phyloP scores from a whole-genome alignment of 2,113 vertebrate species.

The Zosterops japonicus region DNA sequence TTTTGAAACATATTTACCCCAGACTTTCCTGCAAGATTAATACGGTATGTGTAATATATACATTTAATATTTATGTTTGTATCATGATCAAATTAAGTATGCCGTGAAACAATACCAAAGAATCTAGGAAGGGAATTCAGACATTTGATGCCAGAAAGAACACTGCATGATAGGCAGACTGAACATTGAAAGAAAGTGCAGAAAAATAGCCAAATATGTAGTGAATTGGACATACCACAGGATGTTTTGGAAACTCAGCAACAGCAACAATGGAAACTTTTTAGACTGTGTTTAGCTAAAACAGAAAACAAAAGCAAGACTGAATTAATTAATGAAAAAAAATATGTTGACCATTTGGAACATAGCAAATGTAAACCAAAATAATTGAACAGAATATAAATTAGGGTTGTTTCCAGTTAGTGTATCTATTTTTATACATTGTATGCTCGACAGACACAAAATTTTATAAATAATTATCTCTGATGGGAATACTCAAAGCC shows the following conservation, averaged over 20 bases:
- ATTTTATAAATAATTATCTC: constrained; percentile 47
- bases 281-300: constrained; percentile 65
- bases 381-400: constrained; percentile 55
- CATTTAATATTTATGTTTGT: constrained; percentile 5
- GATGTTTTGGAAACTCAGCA: constrained; percentile 69
- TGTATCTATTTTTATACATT: constrained; percentile 59
- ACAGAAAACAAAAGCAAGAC: constrained; percentile 71
- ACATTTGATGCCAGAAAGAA: constrained; percentile 16
- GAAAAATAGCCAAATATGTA: constrained; percentile 21
- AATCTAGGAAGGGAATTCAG: neutral
- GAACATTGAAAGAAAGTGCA: neutral
- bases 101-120: neutral
- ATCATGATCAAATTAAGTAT: neutral
- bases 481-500: constrained; percentile 39
- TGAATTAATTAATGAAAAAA: constrained; percentile 75
- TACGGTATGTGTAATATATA: neutral
- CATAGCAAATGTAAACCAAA: constrained; percentile 43
- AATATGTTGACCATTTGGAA: constrained; percentile 62
- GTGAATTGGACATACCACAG: constrained; percentile 23
- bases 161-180: neutral
- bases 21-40: constrained; percentile 26
- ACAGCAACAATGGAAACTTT: constrained; percentile 68
- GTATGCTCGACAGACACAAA: constrained; percentile 11
- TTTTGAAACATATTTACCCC: constrained; percentile 16
- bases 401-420: constrained; percentile 55